These are phyloP conservation scores for Urocolius indicus DNA, from an alignment of 2,113 vertebrate species.

Conservation along the genomic window DNA sequence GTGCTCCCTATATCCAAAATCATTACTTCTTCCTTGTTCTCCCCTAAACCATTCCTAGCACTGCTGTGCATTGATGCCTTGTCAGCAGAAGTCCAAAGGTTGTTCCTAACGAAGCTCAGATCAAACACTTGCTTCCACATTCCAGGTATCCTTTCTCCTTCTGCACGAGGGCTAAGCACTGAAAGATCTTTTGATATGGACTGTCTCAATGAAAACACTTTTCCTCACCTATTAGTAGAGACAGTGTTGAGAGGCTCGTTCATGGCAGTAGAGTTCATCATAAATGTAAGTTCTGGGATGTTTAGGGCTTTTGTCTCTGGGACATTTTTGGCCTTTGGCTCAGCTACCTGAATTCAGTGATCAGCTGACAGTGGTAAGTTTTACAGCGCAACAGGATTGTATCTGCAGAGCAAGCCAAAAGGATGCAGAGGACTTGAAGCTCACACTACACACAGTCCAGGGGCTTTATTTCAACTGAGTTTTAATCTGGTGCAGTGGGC, in stretches of 20 bases:
- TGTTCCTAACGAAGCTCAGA: neutral
- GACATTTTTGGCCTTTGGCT: neutral
- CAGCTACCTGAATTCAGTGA: neutral
- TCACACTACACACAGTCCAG: neutral
- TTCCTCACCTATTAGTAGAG: neutral
- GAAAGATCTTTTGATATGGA: neutral
- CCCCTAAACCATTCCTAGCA: neutral
- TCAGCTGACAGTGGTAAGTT: neutral
- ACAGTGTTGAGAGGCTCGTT: neutral
- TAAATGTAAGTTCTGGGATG: neutral
- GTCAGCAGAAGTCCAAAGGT: neutral
- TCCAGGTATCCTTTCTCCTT: neutral
- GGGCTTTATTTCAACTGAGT: neutral
- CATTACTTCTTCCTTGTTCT: neutral
- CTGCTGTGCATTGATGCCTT: neutral
- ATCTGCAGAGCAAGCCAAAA: rapidly evolving
- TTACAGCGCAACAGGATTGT: neutral
- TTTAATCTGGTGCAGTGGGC: neutral
- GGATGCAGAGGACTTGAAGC: neutral
- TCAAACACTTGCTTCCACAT: neutral
- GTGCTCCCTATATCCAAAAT: neutral
- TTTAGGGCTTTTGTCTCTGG: neutral
- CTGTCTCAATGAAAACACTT: neutral
- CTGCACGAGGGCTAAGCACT: neutral
- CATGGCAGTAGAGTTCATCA: rapidly evolving